Conservation (phyloP, 2,113 vertebrate species). For the Plotosus lineatus region DNA sequence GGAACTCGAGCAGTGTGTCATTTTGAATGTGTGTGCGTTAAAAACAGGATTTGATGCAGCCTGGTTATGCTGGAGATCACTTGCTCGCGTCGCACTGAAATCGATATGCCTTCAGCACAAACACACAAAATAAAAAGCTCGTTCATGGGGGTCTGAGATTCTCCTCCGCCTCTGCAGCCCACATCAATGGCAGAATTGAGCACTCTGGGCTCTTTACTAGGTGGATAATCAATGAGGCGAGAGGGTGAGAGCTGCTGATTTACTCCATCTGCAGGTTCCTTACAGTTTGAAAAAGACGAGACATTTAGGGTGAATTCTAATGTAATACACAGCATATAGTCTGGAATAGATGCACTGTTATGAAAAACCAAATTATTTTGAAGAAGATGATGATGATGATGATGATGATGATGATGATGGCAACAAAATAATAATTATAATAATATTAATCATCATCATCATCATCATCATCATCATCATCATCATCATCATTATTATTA, state of each 20-base stretch:
- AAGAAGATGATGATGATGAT: not conserved
- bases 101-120: constrained; percentile 71
- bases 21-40: constrained; percentile 35
- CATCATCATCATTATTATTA: not conserved
- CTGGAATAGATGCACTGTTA: not conserved
- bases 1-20: constrained; percentile 48
- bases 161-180: constrained; percentile 62
- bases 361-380: not conserved
- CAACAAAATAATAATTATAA: not conserved
- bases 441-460: not conserved
- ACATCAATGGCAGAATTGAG: constrained; percentile 62
- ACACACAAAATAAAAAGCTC: constrained; percentile 67
- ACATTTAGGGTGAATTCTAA: constrained; percentile 16
- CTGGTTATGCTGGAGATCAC: constrained; percentile 60
- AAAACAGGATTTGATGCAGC: constrained; percentile 59
- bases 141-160: constrained; percentile 62
- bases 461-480: not conserved
- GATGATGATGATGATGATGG: not conserved
- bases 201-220: constrained; percentile 52
- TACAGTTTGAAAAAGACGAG: constrained; percentile 46
- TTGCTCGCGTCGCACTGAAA: constrained; percentile 50
- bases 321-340: not conserved
- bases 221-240: constrained; percentile 68
- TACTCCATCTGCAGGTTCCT: constrained; percentile 67
- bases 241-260: constrained; percentile 69